A percentile compares a stretch with the other conserved stretches of the same genome.
Evolutionary conservation across 2,797 vertebrate genomes (phyloP).

Genomic region (Pelochelys cantorii): DNA sequence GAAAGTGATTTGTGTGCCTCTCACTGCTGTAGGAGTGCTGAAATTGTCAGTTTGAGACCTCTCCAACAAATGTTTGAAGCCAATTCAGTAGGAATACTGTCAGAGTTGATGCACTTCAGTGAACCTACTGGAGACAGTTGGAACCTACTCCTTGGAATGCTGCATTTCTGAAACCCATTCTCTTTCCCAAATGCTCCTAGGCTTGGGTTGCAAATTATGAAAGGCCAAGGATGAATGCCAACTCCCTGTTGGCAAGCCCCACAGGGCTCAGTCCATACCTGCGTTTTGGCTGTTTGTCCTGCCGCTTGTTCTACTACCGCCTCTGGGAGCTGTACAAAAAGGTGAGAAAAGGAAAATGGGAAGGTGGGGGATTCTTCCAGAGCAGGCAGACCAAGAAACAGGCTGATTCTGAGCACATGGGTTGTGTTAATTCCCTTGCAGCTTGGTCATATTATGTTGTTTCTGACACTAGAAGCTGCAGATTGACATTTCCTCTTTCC

Average conservation of each 20-base stretch:
- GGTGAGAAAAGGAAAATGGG: slow-evolving; percentile 80
- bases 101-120: background rate
- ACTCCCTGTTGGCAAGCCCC: slow-evolving; percentile 92
- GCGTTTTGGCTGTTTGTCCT: slow-evolving; percentile 96
- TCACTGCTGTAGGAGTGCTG: background rate
- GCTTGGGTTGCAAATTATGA: slow-evolving; percentile 96
- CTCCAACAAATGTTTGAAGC: background rate
- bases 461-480: background rate
- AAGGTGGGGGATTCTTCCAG: background rate
- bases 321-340: slow-evolving; percentile 95
- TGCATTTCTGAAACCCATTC: background rate
- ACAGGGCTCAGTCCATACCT: slow-evolving; percentile 97
- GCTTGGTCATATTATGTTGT: background rate
- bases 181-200: slow-evolving; percentile 74
- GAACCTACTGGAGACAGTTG: background rate
- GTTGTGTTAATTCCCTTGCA: background rate
- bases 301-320: slow-evolving; percentile 94
- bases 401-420: background rate
- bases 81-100: background rate
- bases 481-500: background rate
- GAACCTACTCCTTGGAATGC: background rate
- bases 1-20: background rate
- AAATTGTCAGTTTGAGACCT: background rate
- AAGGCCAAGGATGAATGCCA: slow-evolving; percentile 90
- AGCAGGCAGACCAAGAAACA: background rate